Percentiles rank a stretch among this genome's conserved stretches.
Conservation (phyloP, 2,113 vertebrate genomes). For the Phylloscopus trochiloides region DNA sequence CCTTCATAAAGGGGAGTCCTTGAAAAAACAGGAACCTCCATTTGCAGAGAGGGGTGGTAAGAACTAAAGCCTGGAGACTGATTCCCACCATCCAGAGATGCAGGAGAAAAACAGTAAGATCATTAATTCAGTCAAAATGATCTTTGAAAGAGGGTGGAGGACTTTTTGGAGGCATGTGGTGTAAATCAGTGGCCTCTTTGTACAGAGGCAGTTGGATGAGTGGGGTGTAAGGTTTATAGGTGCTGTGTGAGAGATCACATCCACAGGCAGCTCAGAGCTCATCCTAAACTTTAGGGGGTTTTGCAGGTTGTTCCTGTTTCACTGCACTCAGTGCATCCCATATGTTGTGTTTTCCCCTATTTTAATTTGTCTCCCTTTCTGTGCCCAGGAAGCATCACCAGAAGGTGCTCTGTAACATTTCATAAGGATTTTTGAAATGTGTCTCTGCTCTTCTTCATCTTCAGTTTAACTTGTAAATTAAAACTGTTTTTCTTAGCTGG, state of each 20-base stretch:
- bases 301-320: background rate
- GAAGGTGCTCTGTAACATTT: background rate
- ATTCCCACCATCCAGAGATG: background rate
- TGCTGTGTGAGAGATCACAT: background rate
- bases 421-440: background rate
- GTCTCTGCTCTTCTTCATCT: background rate
- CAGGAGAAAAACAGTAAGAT: background rate
- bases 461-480: background rate
- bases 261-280: background rate
- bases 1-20: background rate
- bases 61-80: background rate
- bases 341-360: background rate
- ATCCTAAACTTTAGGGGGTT: background rate
- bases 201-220: background rate
- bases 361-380: background rate
- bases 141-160: background rate
- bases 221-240: accelerated
- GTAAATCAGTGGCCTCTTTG: background rate
- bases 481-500: background rate
- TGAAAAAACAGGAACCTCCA: background rate
- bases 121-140: background rate
- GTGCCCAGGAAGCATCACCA: background rate
- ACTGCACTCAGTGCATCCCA: background rate
- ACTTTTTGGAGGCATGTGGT: background rate
- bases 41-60: background rate